These are phyloP conservation scores for Diplosoma virens DNA, from an alignment of 23 tunicate species.

Conservation along the genomic window DNA sequence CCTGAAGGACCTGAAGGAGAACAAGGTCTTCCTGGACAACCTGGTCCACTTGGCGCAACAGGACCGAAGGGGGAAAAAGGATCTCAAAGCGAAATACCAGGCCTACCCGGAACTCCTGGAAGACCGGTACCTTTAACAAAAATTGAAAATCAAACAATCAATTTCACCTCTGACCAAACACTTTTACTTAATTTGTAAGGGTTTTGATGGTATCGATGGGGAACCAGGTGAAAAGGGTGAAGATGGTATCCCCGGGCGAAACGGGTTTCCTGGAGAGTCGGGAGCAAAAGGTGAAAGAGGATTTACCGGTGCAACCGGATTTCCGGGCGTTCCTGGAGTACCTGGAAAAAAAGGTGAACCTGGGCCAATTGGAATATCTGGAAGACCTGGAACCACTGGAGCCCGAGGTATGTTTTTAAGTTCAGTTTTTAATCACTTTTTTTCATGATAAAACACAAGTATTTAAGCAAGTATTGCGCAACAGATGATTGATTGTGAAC, in stretches of 20 bases:
- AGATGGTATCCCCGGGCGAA: slow-evolving; percentile 35
- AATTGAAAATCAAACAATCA: no score
- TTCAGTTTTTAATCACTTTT: background rate
- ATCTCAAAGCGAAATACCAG: slow-evolving; percentile 33
- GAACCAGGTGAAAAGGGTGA: slow-evolving; percentile 59
- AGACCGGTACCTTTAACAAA: no score
- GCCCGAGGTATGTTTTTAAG: slow-evolving; percentile 6
- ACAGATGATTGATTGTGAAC: no score
- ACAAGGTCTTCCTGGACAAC: slow-evolving; percentile 52
- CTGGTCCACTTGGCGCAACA: slow-evolving; percentile 34
- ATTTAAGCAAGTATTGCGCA: no score
- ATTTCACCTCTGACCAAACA: no score
- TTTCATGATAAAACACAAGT: no score
- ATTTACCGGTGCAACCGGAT: slow-evolving; percentile 51
- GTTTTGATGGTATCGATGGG: slow-evolving; percentile 72
- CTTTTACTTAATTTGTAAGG: slow-evolving; percentile 39
- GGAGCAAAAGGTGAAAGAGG: slow-evolving; percentile 74
- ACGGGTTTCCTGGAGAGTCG: slow-evolving; percentile 42
- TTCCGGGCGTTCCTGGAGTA: slow-evolving; percentile 42
- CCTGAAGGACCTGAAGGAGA: slow-evolving; percentile 46
- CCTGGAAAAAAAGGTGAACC: slow-evolving; percentile 45
- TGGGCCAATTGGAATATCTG: slow-evolving; percentile 62
- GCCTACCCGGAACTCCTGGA: slow-evolving; percentile 50
- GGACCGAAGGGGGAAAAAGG: slow-evolving; percentile 66
- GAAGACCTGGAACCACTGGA: slow-evolving; percentile 59